phyloP scores from a whole-genome alignment of 2,113 vertebrate genomes.

The Seriola dumerili region DNA sequence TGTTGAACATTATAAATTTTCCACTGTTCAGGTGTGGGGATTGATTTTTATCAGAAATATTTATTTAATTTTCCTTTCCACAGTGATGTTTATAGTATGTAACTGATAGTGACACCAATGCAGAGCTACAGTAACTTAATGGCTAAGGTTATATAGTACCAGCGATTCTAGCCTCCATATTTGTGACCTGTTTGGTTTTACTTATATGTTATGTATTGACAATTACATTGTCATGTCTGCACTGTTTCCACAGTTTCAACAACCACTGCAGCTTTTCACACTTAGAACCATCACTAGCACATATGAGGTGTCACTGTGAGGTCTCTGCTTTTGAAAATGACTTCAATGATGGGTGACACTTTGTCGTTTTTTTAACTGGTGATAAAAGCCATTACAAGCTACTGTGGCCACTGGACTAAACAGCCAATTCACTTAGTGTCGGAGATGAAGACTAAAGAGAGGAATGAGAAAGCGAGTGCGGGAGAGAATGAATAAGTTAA shows the following conservation, averaged over 20 bases:
- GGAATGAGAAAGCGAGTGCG: neutral
- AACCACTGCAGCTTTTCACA: slow-evolving; percentile 27
- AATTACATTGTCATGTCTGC: neutral
- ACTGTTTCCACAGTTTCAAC: slow-evolving; percentile 12
- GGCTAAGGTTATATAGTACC: neutral
- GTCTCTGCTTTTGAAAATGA: slow-evolving; percentile 19
- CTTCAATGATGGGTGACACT: neutral
- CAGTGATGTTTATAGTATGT: too few relatives aligned
- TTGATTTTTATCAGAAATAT: too few relatives aligned
- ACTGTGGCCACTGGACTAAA: neutral
- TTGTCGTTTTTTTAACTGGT: neutral
- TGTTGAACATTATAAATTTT: too few relatives aligned
- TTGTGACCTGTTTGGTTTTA: neutral
- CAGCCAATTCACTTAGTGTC: neutral
- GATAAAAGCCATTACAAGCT: neutral
- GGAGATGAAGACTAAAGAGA: neutral
- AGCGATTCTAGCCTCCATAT: neutral
- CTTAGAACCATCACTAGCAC: neutral
- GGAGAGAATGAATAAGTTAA: slow-evolving; percentile 25
- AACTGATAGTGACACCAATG: too few relatives aligned
- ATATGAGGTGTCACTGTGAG: neutral
- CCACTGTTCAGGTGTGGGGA: too few relatives aligned
- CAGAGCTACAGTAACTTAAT: neutral
- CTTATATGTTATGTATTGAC: neutral
- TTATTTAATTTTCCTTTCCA: too few relatives aligned